phyloP scores from a whole-genome alignment of 2,888 invertebrate species.

The Phragmatobia fuliginosa region DNA sequence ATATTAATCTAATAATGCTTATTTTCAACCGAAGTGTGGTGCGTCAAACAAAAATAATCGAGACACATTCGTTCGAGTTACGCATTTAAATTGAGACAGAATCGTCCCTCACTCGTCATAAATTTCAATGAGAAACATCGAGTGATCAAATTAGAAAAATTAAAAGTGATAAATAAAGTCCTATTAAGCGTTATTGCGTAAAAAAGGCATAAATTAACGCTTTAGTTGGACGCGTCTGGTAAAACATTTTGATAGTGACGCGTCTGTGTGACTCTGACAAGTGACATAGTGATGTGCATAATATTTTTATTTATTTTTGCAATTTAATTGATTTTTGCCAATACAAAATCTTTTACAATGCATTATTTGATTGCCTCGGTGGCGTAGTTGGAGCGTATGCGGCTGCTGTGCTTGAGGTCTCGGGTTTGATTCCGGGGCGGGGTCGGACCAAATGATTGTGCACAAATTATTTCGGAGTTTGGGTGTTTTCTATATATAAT shows the following conservation, averaged over 20 bases:
- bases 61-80: constrained; percentile 79
- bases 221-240: constrained; percentile 56
- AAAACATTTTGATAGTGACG: constrained; percentile 44
- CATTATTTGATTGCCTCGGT: too few relatives aligned
- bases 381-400: too few relatives aligned
- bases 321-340: background rate
- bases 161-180: constrained; percentile 85
- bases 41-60: constrained; percentile 62
- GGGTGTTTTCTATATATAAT: too few relatives aligned
- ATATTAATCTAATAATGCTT: constrained; percentile 47
- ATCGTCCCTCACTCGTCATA: constrained; percentile 72
- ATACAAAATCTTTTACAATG: background rate
- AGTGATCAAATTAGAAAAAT: constrained; percentile 86
- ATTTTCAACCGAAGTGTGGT: constrained; percentile 37
- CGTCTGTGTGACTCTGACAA: constrained; percentile 59
- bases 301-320: constrained; percentile 19
- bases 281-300: constrained; percentile 61
- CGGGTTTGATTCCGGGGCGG: too few relatives aligned
- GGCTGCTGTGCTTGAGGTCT: too few relatives aligned
- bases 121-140: constrained; percentile 77
- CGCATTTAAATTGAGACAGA: constrained; percentile 79
- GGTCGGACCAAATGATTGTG: too few relatives aligned
- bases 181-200: constrained; percentile 86
- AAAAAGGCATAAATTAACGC: constrained; percentile 86
- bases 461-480: too few relatives aligned